Evolutionary conservation across 2,797 vertebrate genomes (phyloP).

Genomic region (Phoeniculus purpureus): DNA sequence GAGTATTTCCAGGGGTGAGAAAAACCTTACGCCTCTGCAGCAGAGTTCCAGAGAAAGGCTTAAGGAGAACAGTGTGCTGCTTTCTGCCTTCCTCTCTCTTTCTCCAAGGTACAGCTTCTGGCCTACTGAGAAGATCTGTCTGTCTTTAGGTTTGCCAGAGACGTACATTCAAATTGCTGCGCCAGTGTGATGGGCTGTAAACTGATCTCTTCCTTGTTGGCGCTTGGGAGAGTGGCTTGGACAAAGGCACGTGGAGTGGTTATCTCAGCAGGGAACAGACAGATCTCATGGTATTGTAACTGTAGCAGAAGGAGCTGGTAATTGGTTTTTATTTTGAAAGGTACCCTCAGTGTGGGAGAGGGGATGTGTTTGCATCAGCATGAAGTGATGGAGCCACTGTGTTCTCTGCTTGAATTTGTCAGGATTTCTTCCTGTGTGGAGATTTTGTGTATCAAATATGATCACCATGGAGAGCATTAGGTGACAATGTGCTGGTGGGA

Average conservation of each 20-base stretch:
- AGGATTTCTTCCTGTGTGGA: neutral
- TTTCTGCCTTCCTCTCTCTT: neutral
- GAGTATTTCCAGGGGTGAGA: neutral
- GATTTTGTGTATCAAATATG: fast-evolving
- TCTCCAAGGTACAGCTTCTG: neutral
- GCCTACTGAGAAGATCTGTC: neutral
- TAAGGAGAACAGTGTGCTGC: neutral
- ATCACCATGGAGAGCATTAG: fast-evolving
- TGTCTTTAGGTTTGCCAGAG: neutral
- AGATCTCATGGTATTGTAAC: neutral
- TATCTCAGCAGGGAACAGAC: neutral
- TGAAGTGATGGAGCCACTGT: neutral
- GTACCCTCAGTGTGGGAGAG: neutral
- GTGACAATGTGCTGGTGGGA: neutral
- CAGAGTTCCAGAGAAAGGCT: neutral
- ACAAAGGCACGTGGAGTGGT: fast-evolving
- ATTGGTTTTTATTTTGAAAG: neutral
- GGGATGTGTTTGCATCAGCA: fast-evolving
- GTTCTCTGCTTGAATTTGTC: neutral
- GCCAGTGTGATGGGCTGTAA: neutral
- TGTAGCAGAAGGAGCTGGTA: neutral
- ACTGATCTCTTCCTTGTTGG: neutral
- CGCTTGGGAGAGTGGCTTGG: neutral
- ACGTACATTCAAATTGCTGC: fast-evolving
- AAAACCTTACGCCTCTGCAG: neutral